Evolutionary conservation across 2,113 vertebrate genomes (phyloP).

Genomic region (Ornithorhynchus anatinus): DNA sequence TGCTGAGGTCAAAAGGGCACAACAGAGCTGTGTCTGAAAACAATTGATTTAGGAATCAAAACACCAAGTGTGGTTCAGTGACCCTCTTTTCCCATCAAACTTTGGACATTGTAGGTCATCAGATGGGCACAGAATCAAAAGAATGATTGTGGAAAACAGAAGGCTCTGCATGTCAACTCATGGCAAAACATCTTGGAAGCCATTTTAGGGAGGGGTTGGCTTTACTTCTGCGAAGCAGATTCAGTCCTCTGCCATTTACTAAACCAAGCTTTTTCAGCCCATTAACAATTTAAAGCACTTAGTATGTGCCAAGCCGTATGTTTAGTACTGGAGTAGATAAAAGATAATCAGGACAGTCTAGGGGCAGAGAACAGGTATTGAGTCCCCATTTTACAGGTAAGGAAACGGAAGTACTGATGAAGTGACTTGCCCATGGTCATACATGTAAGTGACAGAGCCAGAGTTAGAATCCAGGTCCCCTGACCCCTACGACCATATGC

Average conservation of each 20-base stretch:
- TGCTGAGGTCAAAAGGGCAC: neutral
- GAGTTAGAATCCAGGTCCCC: no score
- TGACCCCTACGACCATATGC: no score
- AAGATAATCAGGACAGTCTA: no score
- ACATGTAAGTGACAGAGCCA: no score
- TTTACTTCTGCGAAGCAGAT: neutral
- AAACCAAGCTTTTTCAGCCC: neutral
- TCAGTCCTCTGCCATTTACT: neutral
- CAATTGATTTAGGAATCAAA: constrained; percentile 17
- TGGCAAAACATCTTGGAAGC: constrained; percentile 1
- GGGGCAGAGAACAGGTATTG: no score
- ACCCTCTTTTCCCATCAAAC: constrained; percentile 33
- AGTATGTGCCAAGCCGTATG: no score
- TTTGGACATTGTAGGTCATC: constrained; percentile 34
- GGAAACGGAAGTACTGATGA: no score
- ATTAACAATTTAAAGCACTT: no score
- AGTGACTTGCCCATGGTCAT: no score
- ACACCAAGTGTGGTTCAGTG: constrained; percentile 33
- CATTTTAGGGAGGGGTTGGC: neutral
- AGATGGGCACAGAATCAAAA: constrained; percentile 48
- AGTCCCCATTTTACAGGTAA: no score
- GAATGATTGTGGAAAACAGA: constrained; percentile 43
- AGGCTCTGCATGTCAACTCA: constrained; percentile 18
- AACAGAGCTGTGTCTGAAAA: constrained; percentile 31
- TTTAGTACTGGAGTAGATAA: no score